These are phyloP conservation scores for Anorthoa munda DNA, from an alignment of 2,888 invertebrate species.

Conservation along the genomic window DNA sequence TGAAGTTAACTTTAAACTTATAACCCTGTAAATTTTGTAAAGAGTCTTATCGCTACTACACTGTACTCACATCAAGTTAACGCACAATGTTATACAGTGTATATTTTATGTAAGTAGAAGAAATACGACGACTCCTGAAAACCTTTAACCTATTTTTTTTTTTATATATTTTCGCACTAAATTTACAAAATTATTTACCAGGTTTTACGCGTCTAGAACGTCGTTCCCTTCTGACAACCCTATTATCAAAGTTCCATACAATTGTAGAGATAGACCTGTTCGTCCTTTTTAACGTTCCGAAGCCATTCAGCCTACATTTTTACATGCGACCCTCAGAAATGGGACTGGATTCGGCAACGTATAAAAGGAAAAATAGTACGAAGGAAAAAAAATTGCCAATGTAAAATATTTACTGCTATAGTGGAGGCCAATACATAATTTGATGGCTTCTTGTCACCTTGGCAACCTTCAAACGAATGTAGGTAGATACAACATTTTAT, in stretches of 20 bases:
- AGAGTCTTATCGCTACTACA: slow-evolving; percentile 11
- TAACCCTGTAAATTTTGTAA: slow-evolving; percentile 11
- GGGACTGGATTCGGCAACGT: slow-evolving; percentile 41
- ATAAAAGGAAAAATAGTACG: slow-evolving; percentile 52
- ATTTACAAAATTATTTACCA: slow-evolving; percentile 24
- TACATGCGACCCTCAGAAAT: slow-evolving; percentile 53
- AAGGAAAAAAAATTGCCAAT: slow-evolving; percentile 52
- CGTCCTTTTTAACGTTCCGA: slow-evolving; percentile 52
- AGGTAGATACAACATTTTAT: slow-evolving; percentile 61
- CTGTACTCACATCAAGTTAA: slow-evolving; percentile 19
- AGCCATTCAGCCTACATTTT: slow-evolving; percentile 53
- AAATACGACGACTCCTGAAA: neutral
- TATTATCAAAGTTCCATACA: slow-evolving; percentile 47
- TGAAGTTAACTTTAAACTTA: slow-evolving; percentile 21
- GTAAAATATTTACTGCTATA: slow-evolving; percentile 67
- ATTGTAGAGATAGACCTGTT: slow-evolving; percentile 45
- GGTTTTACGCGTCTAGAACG: slow-evolving; percentile 16
- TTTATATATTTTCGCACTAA: slow-evolving; percentile 1
- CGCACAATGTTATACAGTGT: slow-evolving; percentile 14
- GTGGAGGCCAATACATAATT: slow-evolving; percentile 65
- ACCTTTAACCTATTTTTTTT: neutral
- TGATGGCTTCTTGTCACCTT: slow-evolving; percentile 70
- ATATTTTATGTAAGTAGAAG: slow-evolving; percentile 3
- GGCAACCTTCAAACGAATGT: slow-evolving; percentile 57
- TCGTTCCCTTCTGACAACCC: slow-evolving; percentile 38